Evolutionary conservation across 1,140 invertebrate species (phyloP).

Genomic region (Diplogasteroides magnus): DNA sequence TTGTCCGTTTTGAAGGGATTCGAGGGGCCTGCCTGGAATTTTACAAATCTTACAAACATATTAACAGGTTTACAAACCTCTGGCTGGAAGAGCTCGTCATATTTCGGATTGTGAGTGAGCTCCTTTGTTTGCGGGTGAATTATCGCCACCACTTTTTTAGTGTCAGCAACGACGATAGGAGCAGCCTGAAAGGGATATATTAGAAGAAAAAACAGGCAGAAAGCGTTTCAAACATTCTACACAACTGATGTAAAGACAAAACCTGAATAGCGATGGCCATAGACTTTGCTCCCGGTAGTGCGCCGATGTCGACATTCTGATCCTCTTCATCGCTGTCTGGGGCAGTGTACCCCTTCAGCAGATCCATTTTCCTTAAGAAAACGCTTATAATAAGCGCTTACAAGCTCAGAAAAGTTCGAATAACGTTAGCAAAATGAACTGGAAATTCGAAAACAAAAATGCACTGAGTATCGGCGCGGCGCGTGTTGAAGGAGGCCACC

Average conservation of each 20-base stretch:
- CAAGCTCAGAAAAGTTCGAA: neutral
- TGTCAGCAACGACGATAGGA: slow-evolving; percentile 4
- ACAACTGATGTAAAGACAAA: neutral
- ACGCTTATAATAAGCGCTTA: neutral
- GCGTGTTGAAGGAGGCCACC: too few relatives aligned
- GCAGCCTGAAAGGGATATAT: slow-evolving; percentile 10
- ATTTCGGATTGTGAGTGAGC: slow-evolving; percentile 84
- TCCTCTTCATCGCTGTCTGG: slow-evolving; percentile 30
- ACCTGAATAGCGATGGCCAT: neutral
- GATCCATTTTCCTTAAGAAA: slow-evolving; percentile 18
- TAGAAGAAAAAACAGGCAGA: neutral
- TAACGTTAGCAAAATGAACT: too few relatives aligned
- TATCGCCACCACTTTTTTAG: slow-evolving; percentile 32
- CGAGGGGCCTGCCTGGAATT: slow-evolving; percentile 43
- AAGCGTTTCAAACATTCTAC: neutral
- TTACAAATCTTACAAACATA: slow-evolving; percentile 20
- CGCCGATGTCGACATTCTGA: slow-evolving; percentile 3
- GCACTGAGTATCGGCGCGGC: too few relatives aligned
- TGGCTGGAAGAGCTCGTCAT: slow-evolving; percentile 88
- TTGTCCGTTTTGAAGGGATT: slow-evolving; percentile 52
- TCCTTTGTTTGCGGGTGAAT: slow-evolving; percentile 73
- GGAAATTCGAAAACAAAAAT: neutral
- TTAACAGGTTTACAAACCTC: slow-evolving; percentile 56
- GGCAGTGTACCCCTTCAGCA: slow-evolving; percentile 16
- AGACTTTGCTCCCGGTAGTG: neutral